Base-by-base conservation (phyloP, 2,888 invertebrate species). In the Artemia sp. region DNA sequence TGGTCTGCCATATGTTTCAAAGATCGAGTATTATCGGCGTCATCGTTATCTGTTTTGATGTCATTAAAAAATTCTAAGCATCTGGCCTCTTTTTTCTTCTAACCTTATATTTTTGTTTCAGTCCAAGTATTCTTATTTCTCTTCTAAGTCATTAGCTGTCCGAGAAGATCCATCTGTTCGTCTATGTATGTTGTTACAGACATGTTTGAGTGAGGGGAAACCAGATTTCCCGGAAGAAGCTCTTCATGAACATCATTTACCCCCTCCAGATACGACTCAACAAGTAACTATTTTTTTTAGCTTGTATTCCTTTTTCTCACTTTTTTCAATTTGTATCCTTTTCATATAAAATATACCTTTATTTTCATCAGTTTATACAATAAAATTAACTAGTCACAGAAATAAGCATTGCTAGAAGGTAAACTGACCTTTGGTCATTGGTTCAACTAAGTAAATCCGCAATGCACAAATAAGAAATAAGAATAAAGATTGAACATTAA, bases 131-230 rank as follows among this genome's bases (percentile, higher is more conserved):
- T n/a, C 64, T 24, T 58, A 19, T 24, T 58, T 19, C 9, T 58
- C 64, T 24, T 19, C 64, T 19, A 58, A n/a, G 64, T 58, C 64
- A 9, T 24, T 58, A 24, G 64, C 64, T 58, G 64, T 24, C 24
- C n/a, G 64, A 58, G 64, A 58, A 58, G 64, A 58, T 58, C 64
- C 64, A 19, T 58, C 64, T 58, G 24, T 24, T 58, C 64, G 64
- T 8, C 64, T 58, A 19, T 58, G 64, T 3, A 58, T 58, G 9
- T 24, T 58, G 14, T 24, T 58, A 19, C 64, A 58, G 14, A 58
- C n/a, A 24, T 58, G 8, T 9, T 10, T 58, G 64, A 58, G 24
- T n/a, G 24, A 58, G 64, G 24, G 14, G 10, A 24, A 58, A n/a
- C 64, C 64, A 58, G 24, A 58, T n/a, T n/a, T 58, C 64, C n/a